Evolutionary conservation across 2,888 invertebrate species (phyloP).

Genomic region (Drosophila neonasuta): DNA sequence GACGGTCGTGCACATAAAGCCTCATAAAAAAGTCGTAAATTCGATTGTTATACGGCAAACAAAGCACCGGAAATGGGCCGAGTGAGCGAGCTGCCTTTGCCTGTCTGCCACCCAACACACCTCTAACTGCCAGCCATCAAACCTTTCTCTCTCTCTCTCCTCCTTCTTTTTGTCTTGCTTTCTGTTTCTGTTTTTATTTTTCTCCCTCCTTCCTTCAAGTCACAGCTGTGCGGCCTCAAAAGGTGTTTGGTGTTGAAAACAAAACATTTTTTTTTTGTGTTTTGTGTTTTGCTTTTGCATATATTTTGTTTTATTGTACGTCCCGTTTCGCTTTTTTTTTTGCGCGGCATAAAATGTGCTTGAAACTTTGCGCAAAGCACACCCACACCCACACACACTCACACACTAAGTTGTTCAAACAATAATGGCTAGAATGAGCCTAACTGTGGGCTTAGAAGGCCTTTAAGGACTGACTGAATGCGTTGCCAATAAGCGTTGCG

Average conservation of each 20-base stretch:
- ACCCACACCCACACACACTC: conserved; percentile 12
- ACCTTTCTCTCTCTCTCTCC: not conserved
- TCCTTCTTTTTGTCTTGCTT: conserved; percentile 1
- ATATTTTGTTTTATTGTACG: conserved; percentile 48
- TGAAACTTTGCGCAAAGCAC: conserved; percentile 58
- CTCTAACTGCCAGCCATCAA: not conserved
- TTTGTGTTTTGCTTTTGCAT: conserved; percentile 33
- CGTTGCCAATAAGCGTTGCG: conserved; percentile 40
- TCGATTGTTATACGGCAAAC: conserved; percentile 73
- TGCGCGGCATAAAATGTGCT: conserved; percentile 62
- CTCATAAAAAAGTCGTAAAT: conserved; percentile 74
- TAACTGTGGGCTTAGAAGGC: conserved; percentile 32
- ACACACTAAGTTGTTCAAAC: conserved; percentile 47
- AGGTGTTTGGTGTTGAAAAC: conserved; percentile 74
- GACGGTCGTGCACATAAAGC: conserved; percentile 57
- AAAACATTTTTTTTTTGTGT: conserved; percentile 51
- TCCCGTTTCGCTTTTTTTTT: conserved; percentile 27
- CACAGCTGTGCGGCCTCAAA: conserved; percentile 52
- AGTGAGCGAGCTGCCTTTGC: conserved; percentile 31
- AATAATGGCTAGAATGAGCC: conserved; percentile 40
- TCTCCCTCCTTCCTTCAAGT: not conserved
- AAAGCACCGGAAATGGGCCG: conserved; percentile 70
- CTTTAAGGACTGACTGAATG: conserved; percentile 28
- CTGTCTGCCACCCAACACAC: conserved; percentile 10
- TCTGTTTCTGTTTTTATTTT: not conserved